Percentiles rank a stretch among this genome's conserved stretches.
Conservation (phyloP, 1,140 invertebrate species). For the Aphis craccivora region DNA sequence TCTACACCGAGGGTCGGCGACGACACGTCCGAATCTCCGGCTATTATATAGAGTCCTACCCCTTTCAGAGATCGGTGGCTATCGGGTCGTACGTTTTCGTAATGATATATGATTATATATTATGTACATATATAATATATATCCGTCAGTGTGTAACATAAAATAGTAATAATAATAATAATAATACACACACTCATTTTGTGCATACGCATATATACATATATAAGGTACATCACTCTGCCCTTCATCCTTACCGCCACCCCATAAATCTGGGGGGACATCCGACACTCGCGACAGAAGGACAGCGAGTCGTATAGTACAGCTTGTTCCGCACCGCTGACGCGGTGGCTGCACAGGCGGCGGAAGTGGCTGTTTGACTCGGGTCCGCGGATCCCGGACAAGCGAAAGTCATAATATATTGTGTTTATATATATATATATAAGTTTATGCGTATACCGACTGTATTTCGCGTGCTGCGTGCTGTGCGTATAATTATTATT, state of each 20-base stretch:
- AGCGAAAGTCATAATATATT: slow-evolving; percentile 2
- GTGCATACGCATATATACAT: background rate
- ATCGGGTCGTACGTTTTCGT: background rate
- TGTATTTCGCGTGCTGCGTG: background rate
- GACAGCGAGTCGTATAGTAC: background rate
- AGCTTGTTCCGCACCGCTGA: background rate
- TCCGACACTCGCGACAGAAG: background rate
- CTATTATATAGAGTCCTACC: background rate
- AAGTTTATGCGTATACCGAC: background rate
- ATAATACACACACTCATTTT: background rate
- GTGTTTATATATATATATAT: background rate
- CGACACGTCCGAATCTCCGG: background rate
- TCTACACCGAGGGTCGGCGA: background rate
- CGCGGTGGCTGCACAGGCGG: background rate
- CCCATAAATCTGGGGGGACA: background rate
- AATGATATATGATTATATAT: background rate
- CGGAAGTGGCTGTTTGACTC: background rate
- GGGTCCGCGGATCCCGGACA: background rate
- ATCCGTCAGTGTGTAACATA: background rate
- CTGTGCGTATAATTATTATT: background rate
- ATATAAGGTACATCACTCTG: background rate
- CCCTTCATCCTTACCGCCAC: background rate
- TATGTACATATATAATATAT: too few species aligned
- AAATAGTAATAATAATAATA: slow-evolving; percentile 6
- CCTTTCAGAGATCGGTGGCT: background rate